These are phyloP conservation scores for Nesometra sesokonis DNA, from an alignment of 35 echinoderm and acorn worm genomes.

Conservation along the genomic window DNA sequence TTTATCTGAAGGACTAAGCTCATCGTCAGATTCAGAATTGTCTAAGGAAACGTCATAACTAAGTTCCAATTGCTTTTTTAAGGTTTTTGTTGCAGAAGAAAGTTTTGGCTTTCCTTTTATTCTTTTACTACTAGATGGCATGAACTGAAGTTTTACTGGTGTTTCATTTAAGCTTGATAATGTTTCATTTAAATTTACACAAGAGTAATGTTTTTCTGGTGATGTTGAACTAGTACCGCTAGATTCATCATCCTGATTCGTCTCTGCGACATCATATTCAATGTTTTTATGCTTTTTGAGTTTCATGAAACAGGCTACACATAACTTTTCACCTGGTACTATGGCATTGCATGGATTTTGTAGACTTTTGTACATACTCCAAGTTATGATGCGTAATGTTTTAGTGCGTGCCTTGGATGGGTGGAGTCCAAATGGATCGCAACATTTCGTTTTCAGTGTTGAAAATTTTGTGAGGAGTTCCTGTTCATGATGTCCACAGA, in stretches of 20 bases:
- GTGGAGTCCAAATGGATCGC: not conserved
- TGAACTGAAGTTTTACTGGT: too few species aligned
- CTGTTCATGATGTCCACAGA: not conserved
- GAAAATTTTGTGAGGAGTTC: not conserved
- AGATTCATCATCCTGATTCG: too few species aligned
- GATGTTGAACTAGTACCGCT: not conserved
- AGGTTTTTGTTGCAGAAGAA: too few species aligned
- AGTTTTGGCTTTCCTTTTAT: too few species aligned
- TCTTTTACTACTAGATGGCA: too few species aligned
- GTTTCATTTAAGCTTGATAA: too few species aligned
- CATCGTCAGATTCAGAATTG: too few species aligned
- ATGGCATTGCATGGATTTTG: not conserved
- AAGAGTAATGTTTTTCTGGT: not conserved
- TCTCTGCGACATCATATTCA: too few species aligned
- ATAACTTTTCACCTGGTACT: not conserved
- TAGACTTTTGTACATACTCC: not conserved
- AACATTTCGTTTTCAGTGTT: not conserved
- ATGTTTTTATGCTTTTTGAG: too few species aligned
- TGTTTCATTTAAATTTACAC: not conserved
- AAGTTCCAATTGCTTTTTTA: too few species aligned
- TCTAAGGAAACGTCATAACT: too few species aligned
- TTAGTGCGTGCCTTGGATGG: not conserved
- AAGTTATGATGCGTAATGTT: not conserved
- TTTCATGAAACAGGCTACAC: not conserved
- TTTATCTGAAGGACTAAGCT: too few species aligned